A percentile compares a stretch with the other conserved stretches of the same genome.
phyloP scores from a whole-genome alignment of 2,113 vertebrate species.

The Proterorhinus semilunaris region DNA sequence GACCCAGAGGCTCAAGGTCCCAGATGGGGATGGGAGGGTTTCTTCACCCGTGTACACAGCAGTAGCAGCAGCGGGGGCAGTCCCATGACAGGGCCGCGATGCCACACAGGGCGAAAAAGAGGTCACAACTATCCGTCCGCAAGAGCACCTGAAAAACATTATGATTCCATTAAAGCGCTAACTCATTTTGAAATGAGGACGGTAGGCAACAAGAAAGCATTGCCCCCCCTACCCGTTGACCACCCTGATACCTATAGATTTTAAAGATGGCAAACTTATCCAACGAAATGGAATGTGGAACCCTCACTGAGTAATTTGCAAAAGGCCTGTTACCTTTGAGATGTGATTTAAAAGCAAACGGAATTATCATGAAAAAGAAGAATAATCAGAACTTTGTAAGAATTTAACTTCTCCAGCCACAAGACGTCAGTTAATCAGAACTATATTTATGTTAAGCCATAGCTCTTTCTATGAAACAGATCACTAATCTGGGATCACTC shows the following conservation, averaged over 20 bases:
- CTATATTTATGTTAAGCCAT: no score
- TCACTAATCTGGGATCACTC: no score
- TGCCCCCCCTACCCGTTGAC: conserved; percentile 17
- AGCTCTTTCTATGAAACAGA: no score
- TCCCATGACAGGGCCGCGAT: conserved; percentile 40
- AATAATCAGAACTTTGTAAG: no score
- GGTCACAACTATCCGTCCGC: conserved; percentile 5
- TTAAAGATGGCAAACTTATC: conserved; percentile 3
- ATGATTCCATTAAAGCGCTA: conserved; percentile 56
- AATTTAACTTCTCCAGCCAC: neutral
- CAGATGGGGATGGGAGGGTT: conserved; percentile 29
- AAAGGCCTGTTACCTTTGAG: neutral
- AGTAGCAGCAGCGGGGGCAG: conserved; percentile 22
- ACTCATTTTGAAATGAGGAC: conserved; percentile 54
- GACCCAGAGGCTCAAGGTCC: conserved; percentile 48
- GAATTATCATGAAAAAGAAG: neutral
- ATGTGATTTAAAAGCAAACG: neutral
- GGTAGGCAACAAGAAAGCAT: conserved; percentile 37
- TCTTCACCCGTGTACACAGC: conserved; percentile 31
- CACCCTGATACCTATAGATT: conserved; percentile 21
- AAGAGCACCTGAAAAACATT: conserved; percentile 51
- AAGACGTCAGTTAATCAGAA: neutral
- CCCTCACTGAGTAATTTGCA: neutral
- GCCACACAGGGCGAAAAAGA: conserved; percentile 65
- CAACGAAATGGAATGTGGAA: neutral